These are phyloP conservation scores for Athene cunicularia DNA, from an alignment of 2,113 vertebrate genomes.

Conservation along the genomic window DNA sequence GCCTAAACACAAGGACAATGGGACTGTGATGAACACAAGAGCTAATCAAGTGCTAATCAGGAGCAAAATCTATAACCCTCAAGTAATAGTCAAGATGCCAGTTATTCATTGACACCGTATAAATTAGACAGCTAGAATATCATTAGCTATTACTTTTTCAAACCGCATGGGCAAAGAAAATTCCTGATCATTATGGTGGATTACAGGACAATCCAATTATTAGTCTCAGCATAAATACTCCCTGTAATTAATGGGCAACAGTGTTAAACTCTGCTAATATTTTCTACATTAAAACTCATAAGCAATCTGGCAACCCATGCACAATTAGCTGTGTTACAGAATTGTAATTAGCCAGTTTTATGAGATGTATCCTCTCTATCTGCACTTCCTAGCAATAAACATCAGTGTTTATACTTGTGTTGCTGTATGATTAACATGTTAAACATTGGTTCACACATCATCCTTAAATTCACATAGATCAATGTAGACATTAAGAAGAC, in stretches of 20 bases:
- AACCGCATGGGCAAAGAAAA: neutral
- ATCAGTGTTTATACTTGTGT: neutral
- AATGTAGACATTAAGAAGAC: neutral
- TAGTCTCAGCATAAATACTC: neutral
- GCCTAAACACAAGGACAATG: neutral
- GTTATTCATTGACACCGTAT: neutral
- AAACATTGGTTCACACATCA: neutral
- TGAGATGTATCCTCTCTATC: neutral
- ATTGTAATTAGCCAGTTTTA: neutral
- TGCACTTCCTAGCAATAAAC: neutral
- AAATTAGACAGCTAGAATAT: neutral
- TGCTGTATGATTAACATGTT: neutral
- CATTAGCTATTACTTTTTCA: neutral
- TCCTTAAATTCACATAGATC: neutral
- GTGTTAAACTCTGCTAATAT: neutral
- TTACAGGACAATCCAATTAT: slow-evolving; percentile 22
- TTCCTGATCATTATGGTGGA: slow-evolving; percentile 1
- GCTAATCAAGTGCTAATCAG: slow-evolving; percentile 8
- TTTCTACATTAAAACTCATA: neutral
- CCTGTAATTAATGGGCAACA: neutral
- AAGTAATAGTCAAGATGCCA: neutral
- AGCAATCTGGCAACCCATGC: neutral
- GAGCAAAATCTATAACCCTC: neutral
- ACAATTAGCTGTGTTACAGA: neutral
- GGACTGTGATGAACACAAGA: neutral